Evolutionary conservation across 1,140 invertebrate genomes (phyloP).

Genomic region (Rhizoglyphus robini): DNA sequence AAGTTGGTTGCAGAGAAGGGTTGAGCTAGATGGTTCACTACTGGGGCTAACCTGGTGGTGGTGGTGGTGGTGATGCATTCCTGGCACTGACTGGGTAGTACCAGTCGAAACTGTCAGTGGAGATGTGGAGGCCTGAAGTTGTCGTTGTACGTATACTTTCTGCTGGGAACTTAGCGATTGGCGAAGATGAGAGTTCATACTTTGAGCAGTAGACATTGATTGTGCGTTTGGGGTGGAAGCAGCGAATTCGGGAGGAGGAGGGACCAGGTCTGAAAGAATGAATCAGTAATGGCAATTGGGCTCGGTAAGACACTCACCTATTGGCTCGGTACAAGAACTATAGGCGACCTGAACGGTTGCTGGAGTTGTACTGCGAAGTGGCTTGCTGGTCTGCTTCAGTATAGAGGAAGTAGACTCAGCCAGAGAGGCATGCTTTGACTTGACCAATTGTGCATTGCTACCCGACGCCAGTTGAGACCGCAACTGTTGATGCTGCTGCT

Average conservation of each 20-base stretch:
- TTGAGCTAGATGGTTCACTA: too few relatives aligned
- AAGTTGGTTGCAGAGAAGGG: neutral
- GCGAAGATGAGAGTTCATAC: too few relatives aligned
- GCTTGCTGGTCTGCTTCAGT: neutral
- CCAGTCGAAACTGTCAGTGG: neutral
- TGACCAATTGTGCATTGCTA: neutral
- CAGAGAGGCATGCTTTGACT: neutral
- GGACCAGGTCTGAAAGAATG: conserved; percentile 25
- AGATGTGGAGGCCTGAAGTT: neutral
- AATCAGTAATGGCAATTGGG: neutral
- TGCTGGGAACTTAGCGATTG: neutral
- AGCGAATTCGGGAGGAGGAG: conserved; percentile 29
- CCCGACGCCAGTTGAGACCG: neutral
- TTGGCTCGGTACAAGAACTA: neutral
- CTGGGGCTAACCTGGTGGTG: neutral
- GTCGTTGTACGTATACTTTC: neutral
- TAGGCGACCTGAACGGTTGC: neutral
- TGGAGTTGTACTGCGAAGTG: neutral
- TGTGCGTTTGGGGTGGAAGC: conserved; percentile 8
- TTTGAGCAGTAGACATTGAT: too few relatives aligned
- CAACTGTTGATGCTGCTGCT: conserved; percentile 9
- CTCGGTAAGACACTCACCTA: neutral
- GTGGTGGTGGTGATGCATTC: neutral
- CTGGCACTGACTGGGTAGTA: neutral
- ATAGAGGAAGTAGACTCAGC: conserved; percentile 10